Evolutionary conservation across 1,140 invertebrate species (phyloP), one percentile per base, ranked within the genome.

Genomic region (Drosophila jambulina): DNA sequence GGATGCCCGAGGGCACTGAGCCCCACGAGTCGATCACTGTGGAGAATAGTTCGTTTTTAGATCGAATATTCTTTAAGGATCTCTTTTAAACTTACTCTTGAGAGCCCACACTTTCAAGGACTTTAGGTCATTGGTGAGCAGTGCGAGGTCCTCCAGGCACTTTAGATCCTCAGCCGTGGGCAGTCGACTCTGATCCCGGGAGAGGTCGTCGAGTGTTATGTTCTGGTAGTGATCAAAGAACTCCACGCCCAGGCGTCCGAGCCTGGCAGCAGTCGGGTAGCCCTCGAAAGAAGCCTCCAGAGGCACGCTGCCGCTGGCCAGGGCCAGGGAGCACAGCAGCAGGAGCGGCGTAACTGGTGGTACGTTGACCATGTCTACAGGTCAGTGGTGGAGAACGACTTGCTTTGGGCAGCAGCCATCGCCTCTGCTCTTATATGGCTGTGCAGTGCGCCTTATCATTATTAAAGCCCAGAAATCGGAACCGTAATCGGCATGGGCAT

Each of bases 11-110:
- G 3, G 82, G 82, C 13, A 83, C 15, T 5, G 69, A 64, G 25
- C 80, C 82, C 82, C 82, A 85, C 1, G 82, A 65, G 60, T 85
- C 82, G 7, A 80, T 51, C 51, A 83, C 82, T 85, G 12, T 6
- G 17, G 1, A 34, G 13, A 38, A 27, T 60, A 29, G 17, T 25
- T 25, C 9, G 13, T 3, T 34, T 2, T 10, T 6, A 36, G 15
- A 38, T 17, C 27, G 6, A 2, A 59, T 5, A 10, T 5, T 53
- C 3, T 34, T 21, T 2, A 9, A 8, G 19, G 3, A 53, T 15
- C 21, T 23, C 13, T 6, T 32, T 9, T 15, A 27, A 2, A 53
- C 45, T 34, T 45, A 78, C 75, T 62, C 60, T 42, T 62, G 3
- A 61, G 23, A 0, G 76, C 67, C 75, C 76, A 79, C 1, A 56